These are phyloP conservation scores for Nixonia krombeini DNA, from an alignment of 1,140 invertebrate species.

Conservation along the genomic window DNA sequence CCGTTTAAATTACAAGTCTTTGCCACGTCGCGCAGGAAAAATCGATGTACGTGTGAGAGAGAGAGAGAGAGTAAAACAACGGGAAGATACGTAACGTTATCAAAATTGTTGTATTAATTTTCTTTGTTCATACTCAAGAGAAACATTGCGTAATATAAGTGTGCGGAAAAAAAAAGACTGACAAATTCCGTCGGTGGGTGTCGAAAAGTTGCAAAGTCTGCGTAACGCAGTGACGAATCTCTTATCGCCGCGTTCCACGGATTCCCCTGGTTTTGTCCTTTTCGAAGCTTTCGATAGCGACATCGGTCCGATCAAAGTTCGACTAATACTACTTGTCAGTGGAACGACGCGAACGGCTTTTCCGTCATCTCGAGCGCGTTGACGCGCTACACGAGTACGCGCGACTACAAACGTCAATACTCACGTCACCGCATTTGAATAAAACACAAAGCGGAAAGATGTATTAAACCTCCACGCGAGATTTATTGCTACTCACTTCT, in stretches of 20 bases:
- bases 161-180: no score
- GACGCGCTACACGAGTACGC: slow-evolving; percentile 20
- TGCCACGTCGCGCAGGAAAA: no score
- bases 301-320: slow-evolving; percentile 37
- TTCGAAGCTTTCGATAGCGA: slow-evolving; percentile 1
- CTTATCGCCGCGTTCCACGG: background rate
- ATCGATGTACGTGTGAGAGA: no score
- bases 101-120: no score
- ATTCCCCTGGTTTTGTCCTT: background rate
- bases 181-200: no score
- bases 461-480: background rate
- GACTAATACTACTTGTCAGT: slow-evolving; percentile 46
- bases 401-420: slow-evolving; percentile 13
- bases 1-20: no score
- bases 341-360: slow-evolving; percentile 8
- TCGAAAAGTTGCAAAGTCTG: no score
- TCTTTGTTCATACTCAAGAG: no score
- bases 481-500: background rate
- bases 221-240: no score
- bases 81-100: no score
- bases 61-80: no score
- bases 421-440: background rate
- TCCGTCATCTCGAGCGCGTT: slow-evolving; percentile 24
- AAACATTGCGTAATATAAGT: no score
- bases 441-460: slow-evolving; percentile 7